Evolutionary conservation across 2,888 invertebrate genomes (phyloP).

Genomic region (Zygothrica quintamaculata): DNA sequence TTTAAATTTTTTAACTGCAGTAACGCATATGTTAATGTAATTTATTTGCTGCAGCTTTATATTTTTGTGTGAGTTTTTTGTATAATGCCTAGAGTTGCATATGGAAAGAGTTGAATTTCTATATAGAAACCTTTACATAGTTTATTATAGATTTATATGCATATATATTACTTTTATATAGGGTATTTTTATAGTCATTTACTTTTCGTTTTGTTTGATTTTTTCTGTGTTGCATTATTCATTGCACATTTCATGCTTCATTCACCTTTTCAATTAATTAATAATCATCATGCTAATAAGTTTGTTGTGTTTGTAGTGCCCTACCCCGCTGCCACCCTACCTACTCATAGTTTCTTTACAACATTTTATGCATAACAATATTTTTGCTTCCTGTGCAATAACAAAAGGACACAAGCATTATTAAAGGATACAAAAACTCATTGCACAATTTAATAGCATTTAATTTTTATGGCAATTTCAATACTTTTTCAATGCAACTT

Average conservation of each 20-base stretch:
- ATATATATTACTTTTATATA: too few species aligned
- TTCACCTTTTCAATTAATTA: constrained; percentile 76
- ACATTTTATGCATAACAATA: constrained; percentile 9
- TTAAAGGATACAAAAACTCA: constrained; percentile 36
- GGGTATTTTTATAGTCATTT: constrained; percentile 19
- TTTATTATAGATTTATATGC: too few species aligned
- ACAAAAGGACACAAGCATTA: constrained; percentile 2
- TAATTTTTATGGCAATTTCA: constrained; percentile 75
- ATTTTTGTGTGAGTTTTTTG: too few species aligned
- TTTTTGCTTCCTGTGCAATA: constrained; percentile 5
- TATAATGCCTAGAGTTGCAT: too few species aligned
- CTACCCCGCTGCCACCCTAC: constrained; percentile 24
- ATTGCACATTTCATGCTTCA: constrained; percentile 77
- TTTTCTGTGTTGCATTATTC: constrained; percentile 58
- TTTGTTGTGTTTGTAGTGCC: constrained; percentile 31
- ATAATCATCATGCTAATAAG: constrained; percentile 78
- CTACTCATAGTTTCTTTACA: constrained; percentile 19
- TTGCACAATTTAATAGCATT: constrained; percentile 60
- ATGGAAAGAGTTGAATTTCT: too few species aligned
- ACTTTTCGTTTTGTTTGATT: constrained; percentile 26
- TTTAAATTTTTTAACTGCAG: not conserved
- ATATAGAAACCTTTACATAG: too few species aligned
- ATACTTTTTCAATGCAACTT: constrained; percentile 47
- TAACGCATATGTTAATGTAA: too few species aligned
- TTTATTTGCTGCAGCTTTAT: too few species aligned